Evolutionary conservation across 2,888 invertebrate species (phyloP), one percentile per base, ranked within the genome.

Genomic region (Sphaeridia pumilis): DNA sequence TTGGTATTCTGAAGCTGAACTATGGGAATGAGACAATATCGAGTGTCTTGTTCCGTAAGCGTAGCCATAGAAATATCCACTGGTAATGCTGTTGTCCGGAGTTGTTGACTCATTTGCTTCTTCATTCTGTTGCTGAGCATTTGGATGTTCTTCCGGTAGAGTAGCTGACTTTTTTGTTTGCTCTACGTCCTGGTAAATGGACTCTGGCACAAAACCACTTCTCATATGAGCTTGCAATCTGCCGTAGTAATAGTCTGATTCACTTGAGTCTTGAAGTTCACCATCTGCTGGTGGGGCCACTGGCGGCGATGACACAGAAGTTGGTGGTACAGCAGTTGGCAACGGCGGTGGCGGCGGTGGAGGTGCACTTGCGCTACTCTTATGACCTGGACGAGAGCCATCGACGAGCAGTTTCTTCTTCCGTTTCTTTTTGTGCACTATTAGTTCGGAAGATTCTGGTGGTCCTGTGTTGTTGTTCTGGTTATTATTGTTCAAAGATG

Each of bases 331-430:
- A n/a, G n/a, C n/a, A n/a, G n/a, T n/a, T n/a, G n/a, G n/a, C n/a
- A n/a, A n/a, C n/a, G n/a, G n/a, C n/a, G n/a, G n/a, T 38, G 38
- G 38, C 7, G 38, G 38, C 12, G 38, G n/a, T n/a, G n/a, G n/a
- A n/a, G n/a, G n/a, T n/a, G n/a, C n/a, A n/a, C n/a, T n/a, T n/a
- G n/a, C 17, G 7, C 12, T 7, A 38, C 20, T 38, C 20, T 38
- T 38, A 17, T 38, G 38, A 5, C 7, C 17, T 12, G 38, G 38
- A 5, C 38, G 7, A n/a, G 38, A 12, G 17, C 47, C 43, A 35
- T 52, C 47, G 34, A 47, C 47, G 2, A 41, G 27, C 14, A 52
- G 17, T 31, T 52, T 52, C 34, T 47, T 52, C 52, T 52, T 52
- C 26, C 52, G 21, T 42, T 47, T 47, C 47, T 52, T 52, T 21